phyloP scores from a whole-genome alignment of 1,140 invertebrate genomes.

The Diachasma alloeum region DNA sequence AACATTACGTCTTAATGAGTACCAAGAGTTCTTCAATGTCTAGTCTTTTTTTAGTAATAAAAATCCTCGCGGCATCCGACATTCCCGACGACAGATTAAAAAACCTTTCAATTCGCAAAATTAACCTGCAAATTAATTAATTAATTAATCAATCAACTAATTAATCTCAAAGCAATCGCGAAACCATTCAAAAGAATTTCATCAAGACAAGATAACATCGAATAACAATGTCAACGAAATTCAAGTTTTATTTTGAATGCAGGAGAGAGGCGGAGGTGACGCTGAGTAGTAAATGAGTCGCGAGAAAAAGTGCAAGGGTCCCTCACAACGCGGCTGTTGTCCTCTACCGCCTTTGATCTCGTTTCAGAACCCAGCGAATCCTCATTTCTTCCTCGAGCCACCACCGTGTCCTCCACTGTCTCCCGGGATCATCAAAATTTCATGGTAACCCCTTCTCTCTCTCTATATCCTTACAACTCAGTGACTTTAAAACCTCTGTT shows the following conservation, averaged over 20 bases:
- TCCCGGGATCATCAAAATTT: slow-evolving; percentile 6
- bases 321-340: not conserved
- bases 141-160: no score
- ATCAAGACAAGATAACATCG: not conserved
- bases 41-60: not conserved
- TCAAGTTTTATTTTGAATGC: not conserved
- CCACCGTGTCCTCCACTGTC: not conserved
- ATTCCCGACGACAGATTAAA: no score
- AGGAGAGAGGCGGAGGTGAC: not conserved
- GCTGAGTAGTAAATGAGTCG: not conserved
- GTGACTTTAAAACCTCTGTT: not conserved
- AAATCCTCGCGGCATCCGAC: no score
- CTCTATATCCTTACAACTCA: not conserved
- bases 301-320: not conserved
- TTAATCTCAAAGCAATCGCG: no score
- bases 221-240: not conserved
- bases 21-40: not conserved
- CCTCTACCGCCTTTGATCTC: slow-evolving; percentile 3
- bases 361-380: not conserved
- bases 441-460: slow-evolving; percentile 6
- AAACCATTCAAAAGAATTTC: not conserved
- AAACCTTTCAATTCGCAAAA: no score
- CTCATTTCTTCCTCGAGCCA: not conserved
- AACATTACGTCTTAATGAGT: not conserved
- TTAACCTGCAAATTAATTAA: no score